Base-by-base conservation (phyloP, 2,888 invertebrate species). In the Tryphoninae sp. region DNA sequence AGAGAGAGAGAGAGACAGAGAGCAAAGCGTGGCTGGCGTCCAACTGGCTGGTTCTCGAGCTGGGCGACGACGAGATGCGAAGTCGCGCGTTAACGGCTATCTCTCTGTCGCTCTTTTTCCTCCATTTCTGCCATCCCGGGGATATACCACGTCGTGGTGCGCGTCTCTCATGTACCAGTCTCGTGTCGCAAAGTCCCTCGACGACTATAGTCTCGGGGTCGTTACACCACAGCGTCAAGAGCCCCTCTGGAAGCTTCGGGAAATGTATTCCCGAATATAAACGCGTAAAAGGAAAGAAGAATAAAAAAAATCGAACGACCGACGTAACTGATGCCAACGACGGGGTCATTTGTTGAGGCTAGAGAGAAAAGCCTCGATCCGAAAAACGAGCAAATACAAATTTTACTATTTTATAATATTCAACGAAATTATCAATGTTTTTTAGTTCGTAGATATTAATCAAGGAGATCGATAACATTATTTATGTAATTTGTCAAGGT, bases 221-320 rank as follows among this genome's bases (percentile, higher is more conserved):
- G 79, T 82, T 82, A 79, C 82, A 79, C 75, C 72, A 62, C 62
- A 40, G 68, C 58, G 64, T 67, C 69, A 58, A 71, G 71, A 67
- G 22, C 51, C 72, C 55, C 53, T 26, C 53, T 33, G 26, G 58
- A 79, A 76, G 72, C 79, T 82, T 76, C 58, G 75, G 45, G 61
- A 79, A 82, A 79, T 82, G 67, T 79, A 82, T 79, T 69, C 58
- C 64, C 79, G 82, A 79, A 82, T 76, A 82, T 76, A 81, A 78
- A 73, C 67, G 75, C 62, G 67, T 33, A 40, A 49, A 61, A 62
- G 72, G 19, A 67, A 76, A 45, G 53, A 68, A 53, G 53, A 76
- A 45, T 16, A 53, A 42, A 55, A 68, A 59, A 51, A 49, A 68
- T 51, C 23, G 19, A 68, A 67, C 33, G 61, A 62, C 23, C 22